These are phyloP conservation scores for Acestrorhynchus altus DNA, from an alignment of 2,797 vertebrate genomes.

Conservation along the genomic window DNA sequence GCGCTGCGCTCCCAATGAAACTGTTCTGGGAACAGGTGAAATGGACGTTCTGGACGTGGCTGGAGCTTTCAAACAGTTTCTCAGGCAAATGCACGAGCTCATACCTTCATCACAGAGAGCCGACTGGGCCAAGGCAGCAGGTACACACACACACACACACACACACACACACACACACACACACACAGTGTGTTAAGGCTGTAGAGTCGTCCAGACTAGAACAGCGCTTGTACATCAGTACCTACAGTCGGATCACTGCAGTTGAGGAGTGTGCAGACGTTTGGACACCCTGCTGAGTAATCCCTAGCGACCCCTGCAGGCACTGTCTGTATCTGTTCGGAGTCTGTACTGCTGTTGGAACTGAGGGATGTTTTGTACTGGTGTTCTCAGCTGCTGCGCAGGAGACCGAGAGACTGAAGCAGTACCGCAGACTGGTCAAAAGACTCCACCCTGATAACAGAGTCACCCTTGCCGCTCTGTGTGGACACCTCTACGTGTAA, in stretches of 20 bases:
- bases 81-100: constrained; percentile 67
- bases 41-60: constrained; percentile 69
- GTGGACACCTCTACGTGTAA: constrained; percentile 79
- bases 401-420: constrained; percentile 61
- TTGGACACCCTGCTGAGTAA: too few species aligned
- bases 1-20: constrained; percentile 59
- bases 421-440: constrained; percentile 65
- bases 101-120: constrained; percentile 58
- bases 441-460: constrained; percentile 68
- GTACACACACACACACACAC: constrained; percentile 48
- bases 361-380: background rate
- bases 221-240: too few species aligned
- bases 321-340: too few species aligned
- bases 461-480: constrained; percentile 69
- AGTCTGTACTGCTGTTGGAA: too few species aligned
- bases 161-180: background rate
- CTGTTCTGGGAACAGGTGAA: constrained; percentile 69
- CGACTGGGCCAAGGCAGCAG: constrained; percentile 73
- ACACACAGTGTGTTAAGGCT: too few species aligned
- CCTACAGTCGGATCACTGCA: too few species aligned
- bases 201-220: too few species aligned
- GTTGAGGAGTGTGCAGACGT: too few species aligned
- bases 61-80: constrained; percentile 74
- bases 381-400: constrained; percentile 66
- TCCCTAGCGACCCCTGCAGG: too few species aligned